phyloP scores from a whole-genome alignment of 35 echinoderm and acorn worm genomes.

The Heliocidaris erythrogramma region DNA sequence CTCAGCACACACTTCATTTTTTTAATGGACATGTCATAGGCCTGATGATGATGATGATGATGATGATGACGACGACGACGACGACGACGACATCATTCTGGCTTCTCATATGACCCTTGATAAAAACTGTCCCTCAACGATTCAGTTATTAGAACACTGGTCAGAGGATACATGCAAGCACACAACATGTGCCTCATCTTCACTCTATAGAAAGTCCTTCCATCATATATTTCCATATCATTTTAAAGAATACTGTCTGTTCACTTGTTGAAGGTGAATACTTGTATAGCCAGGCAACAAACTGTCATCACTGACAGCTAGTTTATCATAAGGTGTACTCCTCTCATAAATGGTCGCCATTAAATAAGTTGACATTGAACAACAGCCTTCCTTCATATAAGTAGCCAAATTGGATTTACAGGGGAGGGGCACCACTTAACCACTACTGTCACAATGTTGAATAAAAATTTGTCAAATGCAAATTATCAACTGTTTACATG shows the following conservation, averaged over 20 bases:
- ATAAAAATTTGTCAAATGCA: background rate
- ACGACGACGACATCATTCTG: background rate
- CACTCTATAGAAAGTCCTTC: background rate
- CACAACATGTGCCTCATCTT: background rate
- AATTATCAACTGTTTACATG: background rate
- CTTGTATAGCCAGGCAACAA: background rate
- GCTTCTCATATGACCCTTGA: background rate
- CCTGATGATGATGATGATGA: background rate
- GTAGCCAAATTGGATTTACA: constrained; percentile 1
- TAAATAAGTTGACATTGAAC: background rate
- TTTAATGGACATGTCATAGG: too few relatives aligned
- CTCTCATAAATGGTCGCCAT: background rate
- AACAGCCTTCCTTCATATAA: background rate
- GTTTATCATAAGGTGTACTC: background rate
- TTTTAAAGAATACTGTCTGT: too few relatives aligned
- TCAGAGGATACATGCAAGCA: background rate
- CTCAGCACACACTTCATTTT: too few relatives aligned
- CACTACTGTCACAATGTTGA: background rate
- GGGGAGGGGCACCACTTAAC: background rate
- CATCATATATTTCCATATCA: too few relatives aligned
- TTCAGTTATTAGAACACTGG: background rate
- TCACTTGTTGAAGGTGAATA: background rate
- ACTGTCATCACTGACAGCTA: background rate
- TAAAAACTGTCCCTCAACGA: background rate
- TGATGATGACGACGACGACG: background rate